A percentile compares a stretch with the other conserved stretches of the same genome.
Conservation (phyloP, 2,888 invertebrate genomes). For the Caenorhabditis sp. region DNA sequence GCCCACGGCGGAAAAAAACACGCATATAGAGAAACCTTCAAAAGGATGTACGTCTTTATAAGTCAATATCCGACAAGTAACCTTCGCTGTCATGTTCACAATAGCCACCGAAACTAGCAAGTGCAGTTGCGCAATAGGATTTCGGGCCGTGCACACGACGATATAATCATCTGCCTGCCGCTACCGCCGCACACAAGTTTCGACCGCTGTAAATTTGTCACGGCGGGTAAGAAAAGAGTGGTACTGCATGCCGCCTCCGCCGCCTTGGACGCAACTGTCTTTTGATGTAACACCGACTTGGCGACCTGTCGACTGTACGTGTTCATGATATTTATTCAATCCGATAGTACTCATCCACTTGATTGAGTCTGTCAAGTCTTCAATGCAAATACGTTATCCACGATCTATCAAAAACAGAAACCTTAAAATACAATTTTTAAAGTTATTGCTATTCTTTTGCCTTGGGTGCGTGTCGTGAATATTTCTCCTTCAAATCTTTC, state of each 20-base stretch:
- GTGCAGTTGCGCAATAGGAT: conserved; percentile 50
- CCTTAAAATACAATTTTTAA: no score
- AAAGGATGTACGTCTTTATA: conserved; percentile 36
- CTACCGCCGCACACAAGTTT: conserved; percentile 37
- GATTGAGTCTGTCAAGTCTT: conserved; percentile 21
- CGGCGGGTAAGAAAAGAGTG: conserved; percentile 2
- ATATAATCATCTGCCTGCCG: conserved; percentile 52
- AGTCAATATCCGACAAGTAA: conserved; percentile 60
- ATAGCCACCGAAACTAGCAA: conserved; percentile 52
- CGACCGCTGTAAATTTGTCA: conserved; percentile 56
- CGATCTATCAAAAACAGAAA: no score
- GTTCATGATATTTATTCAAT: conserved; percentile 55
- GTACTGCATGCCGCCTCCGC: conserved; percentile 28
- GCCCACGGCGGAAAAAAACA: conserved; percentile 26
- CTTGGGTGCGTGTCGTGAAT: no score
- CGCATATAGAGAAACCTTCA: conserved; percentile 28
- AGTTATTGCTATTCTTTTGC: no score
- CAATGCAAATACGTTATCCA: conserved; percentile 27
- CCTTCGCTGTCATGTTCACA: conserved; percentile 55
- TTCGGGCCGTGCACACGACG: conserved; percentile 51
- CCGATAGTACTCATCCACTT: conserved; percentile 43
- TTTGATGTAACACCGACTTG: conserved; percentile 37
- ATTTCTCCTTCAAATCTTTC: no score
- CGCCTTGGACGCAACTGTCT: conserved; percentile 49
- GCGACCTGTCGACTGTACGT: conserved; percentile 34